Base-by-base conservation (phyloP, 2,797 vertebrate genomes). In the Buphagus erythrorhynchus region DNA sequence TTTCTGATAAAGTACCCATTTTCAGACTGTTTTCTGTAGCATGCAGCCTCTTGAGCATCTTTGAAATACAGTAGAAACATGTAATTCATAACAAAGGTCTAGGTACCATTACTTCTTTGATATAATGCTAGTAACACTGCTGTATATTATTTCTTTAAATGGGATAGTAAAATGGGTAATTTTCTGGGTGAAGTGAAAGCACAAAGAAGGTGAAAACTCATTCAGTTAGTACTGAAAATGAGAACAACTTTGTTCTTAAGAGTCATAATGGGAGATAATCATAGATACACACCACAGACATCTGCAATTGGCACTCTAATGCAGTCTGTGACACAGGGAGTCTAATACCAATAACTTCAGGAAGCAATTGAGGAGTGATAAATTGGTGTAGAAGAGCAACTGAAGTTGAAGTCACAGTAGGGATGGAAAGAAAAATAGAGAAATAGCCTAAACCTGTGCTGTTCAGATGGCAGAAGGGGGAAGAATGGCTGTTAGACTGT, bases 161-260 rank as follows among this genome's bases (percentile, higher is more conserved):
- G 43, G 36, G 25, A 22, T 82, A 63, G 92, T 89, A 79, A 92
- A 93, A 82, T 33, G 33, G 40, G 65, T 91, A 42, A 72, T 94
- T 94, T 88, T 93, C 87, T 91, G 78, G 19, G 55, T 79, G 87
- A 90, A 86, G 35, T 38, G 62, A 76, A 87, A 86, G 74, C 71
- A 74, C 61, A 88, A 89, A 31, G 73, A 79, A 93, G 59, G 73
- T 29, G 25, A 75, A 78, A 95, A 86, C 46, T 92, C 72, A 11
- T 86, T 93, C 81, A 82, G 52, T 36, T 61, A 65, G 19, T 79
- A 24, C 67, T 61, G 61, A 89, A 93, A 79, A 91, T 57, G 36
- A 0, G 43, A 51, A 48, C 46, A 88, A 8, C 73, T 94, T 91
- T 75, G 49, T 92, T 93, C 86, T 85, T 63, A 46, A 68, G 86